phyloP scores from a whole-genome alignment of 2,888 invertebrate genomes.

The Amiota minor region DNA sequence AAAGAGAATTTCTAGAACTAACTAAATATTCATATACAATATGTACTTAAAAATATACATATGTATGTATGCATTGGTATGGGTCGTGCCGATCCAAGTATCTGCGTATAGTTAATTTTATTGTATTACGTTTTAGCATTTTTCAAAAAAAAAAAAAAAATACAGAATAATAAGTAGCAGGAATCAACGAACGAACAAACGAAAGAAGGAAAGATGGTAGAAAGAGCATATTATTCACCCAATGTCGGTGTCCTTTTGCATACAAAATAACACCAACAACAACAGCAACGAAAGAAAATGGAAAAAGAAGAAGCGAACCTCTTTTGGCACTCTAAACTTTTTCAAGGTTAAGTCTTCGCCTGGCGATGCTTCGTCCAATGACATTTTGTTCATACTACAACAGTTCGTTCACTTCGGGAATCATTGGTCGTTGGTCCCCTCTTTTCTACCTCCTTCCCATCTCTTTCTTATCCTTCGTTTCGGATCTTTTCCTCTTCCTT shows the following conservation, averaged over 20 bases:
- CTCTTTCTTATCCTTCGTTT: background rate
- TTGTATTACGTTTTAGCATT: background rate
- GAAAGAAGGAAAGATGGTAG: background rate
- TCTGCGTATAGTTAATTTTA: constrained; percentile 9
- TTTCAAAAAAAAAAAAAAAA: background rate
- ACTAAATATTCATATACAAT: too few relatives aligned
- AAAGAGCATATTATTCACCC: background rate
- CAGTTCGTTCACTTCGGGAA: constrained; percentile 54
- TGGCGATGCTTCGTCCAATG: constrained; percentile 62
- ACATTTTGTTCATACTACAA: constrained; percentile 49
- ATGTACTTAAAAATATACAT: background rate
- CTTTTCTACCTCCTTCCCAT: background rate
- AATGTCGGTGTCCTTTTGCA: constrained; percentile 55
- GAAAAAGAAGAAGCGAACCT: too few relatives aligned
- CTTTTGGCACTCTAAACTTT: constrained; percentile 55
- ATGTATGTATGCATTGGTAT: background rate
- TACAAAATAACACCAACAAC: constrained; percentile 28
- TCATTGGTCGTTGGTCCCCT: constrained; percentile 1
- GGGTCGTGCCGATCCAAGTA: background rate
- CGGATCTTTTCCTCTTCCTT: background rate
- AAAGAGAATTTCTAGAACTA: too few relatives aligned
- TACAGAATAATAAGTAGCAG: background rate
- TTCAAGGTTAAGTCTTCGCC: constrained; percentile 67
- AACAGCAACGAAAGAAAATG: too few relatives aligned
- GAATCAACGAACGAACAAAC: background rate